These are phyloP conservation scores for Agrypnia vestita DNA, from an alignment of 1,140 invertebrate genomes.

Conservation along the genomic window DNA sequence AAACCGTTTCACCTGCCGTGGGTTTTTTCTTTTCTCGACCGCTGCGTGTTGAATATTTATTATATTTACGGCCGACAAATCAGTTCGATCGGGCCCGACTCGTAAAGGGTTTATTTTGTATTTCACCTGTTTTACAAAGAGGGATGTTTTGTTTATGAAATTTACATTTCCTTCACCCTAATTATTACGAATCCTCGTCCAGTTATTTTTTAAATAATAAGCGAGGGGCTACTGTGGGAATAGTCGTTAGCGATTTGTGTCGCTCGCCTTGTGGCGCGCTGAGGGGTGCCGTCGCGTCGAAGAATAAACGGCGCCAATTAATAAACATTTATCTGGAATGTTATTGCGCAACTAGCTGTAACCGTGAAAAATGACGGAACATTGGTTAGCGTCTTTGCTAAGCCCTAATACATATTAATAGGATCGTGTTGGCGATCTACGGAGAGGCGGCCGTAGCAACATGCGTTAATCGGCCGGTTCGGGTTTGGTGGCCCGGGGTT, in stretches of 20 bases:
- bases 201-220: conserved; percentile 2
- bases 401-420: too few species aligned
- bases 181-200: conserved; percentile 43
- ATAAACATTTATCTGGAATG: too few species aligned
- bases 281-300: too few species aligned
- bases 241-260: conserved; percentile 43
- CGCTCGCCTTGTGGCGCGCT: background rate
- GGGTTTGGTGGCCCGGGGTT: too few species aligned
- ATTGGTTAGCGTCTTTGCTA: too few species aligned
- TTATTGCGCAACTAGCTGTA: too few species aligned
- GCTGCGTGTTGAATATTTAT: conserved; percentile 42
- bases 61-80: conserved; percentile 51
- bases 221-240: conserved; percentile 44
- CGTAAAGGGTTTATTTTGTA: conserved; percentile 52
- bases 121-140: conserved; percentile 58
- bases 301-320: too few species aligned
- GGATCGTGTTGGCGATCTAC: too few species aligned
- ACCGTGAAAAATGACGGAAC: too few species aligned
- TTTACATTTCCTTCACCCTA: conserved; percentile 55
- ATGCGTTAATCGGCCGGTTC: too few species aligned
- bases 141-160: conserved; percentile 48
- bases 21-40: conserved; percentile 43
- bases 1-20: conserved; percentile 49
- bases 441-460: too few species aligned
- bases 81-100: conserved; percentile 32